Evolutionary conservation across 2,888 invertebrate genomes (phyloP).

Genomic region (Craniophora ligustri): DNA sequence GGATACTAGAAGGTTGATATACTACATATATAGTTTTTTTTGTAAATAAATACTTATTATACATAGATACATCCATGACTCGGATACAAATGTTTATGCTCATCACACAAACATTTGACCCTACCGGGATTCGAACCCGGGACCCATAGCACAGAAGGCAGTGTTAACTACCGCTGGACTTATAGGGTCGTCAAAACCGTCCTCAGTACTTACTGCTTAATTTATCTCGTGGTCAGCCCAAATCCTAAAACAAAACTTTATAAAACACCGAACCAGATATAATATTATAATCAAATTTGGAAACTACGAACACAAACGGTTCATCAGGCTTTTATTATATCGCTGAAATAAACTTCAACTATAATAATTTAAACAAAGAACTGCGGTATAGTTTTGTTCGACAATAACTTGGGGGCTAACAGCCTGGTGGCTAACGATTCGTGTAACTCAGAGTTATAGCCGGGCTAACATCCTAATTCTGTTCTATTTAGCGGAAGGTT

Average conservation of each 20-base stretch:
- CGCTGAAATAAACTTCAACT: constrained; percentile 33
- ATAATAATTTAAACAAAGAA: constrained; percentile 18
- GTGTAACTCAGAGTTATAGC: constrained; percentile 62
- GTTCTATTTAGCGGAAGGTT: constrained; percentile 62
- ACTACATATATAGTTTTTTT: too few relatives aligned
- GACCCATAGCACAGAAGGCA: too few relatives aligned
- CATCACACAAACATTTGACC: too few relatives aligned
- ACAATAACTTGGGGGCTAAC: constrained; percentile 38
- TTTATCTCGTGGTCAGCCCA: too few relatives aligned
- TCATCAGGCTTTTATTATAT: constrained; percentile 20
- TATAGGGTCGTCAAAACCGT: too few relatives aligned
- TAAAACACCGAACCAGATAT: background rate
- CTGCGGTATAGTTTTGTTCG: constrained; percentile 13
- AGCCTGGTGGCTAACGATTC: constrained; percentile 55
- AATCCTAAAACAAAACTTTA: constrained; percentile 7
- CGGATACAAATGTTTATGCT: too few relatives aligned
- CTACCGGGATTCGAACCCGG: too few relatives aligned
- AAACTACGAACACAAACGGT: constrained; percentile 11
- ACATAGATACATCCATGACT: too few relatives aligned
- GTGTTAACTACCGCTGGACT: too few relatives aligned
- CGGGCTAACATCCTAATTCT: constrained; percentile 62
- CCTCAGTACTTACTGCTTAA: too few relatives aligned
- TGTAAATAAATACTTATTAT: too few relatives aligned
- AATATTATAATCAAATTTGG: constrained; percentile 6
- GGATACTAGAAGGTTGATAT: too few relatives aligned